These are phyloP conservation scores for Grapholita molesta DNA, from an alignment of 1,140 invertebrate species.

Conservation along the genomic window DNA sequence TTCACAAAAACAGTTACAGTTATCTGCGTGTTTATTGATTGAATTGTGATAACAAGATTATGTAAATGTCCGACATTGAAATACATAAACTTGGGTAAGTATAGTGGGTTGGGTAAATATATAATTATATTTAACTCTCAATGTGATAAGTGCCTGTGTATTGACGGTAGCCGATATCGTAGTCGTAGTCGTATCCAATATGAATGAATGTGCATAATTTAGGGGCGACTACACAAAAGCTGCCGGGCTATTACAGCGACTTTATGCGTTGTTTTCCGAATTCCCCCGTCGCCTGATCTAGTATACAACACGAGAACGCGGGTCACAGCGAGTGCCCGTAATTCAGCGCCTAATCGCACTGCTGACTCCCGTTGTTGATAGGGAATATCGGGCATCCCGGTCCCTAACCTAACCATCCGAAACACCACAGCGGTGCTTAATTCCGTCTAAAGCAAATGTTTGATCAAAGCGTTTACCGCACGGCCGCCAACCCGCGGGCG, in stretches of 20 bases:
- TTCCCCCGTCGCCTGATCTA: neutral
- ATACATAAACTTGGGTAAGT: too few relatives aligned
- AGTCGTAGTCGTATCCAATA: neutral
- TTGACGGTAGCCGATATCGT: neutral
- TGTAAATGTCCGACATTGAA: too few relatives aligned
- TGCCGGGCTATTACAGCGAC: neutral
- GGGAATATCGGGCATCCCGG: neutral
- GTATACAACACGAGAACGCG: slow-evolving; percentile 5
- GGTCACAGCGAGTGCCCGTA: neutral
- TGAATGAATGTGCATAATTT: neutral
- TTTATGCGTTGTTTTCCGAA: slow-evolving; percentile 2
- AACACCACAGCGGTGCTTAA: slow-evolving; percentile 7
- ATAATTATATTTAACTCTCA: neutral
- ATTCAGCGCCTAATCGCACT: slow-evolving; percentile 7
- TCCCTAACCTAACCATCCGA: neutral
- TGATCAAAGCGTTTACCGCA: slow-evolving; percentile 2
- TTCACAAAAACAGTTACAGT: too few relatives aligned
- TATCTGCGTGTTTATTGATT: too few relatives aligned
- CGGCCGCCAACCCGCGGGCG: neutral
- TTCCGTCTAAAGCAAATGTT: neutral
- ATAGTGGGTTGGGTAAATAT: too few relatives aligned
- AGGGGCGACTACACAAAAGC: neutral
- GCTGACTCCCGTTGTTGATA: slow-evolving; percentile 3
- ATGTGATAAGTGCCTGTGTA: neutral
- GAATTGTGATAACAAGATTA: too few relatives aligned